A percentile compares a stretch with the other conserved stretches of the same genome.
phyloP scores from a whole-genome alignment of 1,140 invertebrate genomes.

The Ridgeia piscesae region DNA sequence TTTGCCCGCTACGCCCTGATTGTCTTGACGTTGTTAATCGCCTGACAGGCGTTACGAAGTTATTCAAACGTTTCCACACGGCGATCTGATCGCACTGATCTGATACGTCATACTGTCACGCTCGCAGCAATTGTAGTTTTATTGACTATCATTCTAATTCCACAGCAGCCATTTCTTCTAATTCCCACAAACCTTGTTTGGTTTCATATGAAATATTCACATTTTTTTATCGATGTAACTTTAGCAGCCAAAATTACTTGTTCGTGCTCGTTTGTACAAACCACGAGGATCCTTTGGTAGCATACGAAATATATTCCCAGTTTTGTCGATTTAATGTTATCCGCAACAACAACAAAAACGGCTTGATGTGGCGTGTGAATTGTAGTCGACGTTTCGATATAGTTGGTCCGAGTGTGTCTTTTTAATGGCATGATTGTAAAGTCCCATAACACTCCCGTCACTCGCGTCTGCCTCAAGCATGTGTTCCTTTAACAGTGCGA shows the following conservation, averaged over 20 bases:
- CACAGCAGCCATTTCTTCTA: not conserved
- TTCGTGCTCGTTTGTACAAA: not conserved
- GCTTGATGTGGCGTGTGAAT: too few relatives aligned
- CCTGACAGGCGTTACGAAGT: not conserved
- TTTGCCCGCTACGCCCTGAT: not conserved
- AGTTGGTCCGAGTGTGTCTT: too few relatives aligned
- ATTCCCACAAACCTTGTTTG: too few relatives aligned
- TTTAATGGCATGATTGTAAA: too few relatives aligned
- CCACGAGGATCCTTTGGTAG: not conserved
- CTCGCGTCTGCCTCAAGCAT: too few relatives aligned
- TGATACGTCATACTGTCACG: not conserved
- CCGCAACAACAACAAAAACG: too few relatives aligned
- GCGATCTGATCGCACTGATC: not conserved
- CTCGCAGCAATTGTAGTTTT: not conserved
- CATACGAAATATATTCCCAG: too few relatives aligned
- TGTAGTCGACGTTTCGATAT: too few relatives aligned
- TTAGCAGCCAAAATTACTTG: not conserved
- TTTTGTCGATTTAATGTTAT: too few relatives aligned
- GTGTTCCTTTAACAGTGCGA: too few relatives aligned
- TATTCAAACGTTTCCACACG: constrained; percentile 7
- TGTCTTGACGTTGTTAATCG: not conserved
- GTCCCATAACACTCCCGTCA: too few relatives aligned
- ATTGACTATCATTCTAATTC: not conserved
- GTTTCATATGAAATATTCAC: too few relatives aligned
- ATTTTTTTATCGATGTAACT: not conserved